phyloP scores from a whole-genome alignment of 2,113 vertebrate species.

The Macaca fascicularis region DNA sequence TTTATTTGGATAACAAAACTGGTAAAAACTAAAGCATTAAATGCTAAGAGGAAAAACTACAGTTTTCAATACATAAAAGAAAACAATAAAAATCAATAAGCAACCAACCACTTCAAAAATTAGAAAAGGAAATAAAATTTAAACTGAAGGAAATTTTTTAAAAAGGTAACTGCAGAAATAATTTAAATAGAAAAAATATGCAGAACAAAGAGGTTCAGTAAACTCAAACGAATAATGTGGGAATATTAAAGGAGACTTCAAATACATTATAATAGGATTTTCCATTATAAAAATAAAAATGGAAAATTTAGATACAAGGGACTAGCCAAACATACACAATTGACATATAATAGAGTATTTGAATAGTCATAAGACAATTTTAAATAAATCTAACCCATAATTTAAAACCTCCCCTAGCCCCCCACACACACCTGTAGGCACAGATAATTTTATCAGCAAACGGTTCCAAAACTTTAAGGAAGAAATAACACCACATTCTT shows the following conservation, averaged over 20 bases:
- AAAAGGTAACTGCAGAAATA: neutral
- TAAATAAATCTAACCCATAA: conserved; percentile 1
- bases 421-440: neutral
- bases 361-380: neutral
- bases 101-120: neutral
- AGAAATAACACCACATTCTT: neutral
- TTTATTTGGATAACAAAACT: neutral
- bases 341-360: conserved; percentile 20
- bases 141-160: neutral
- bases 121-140: neutral
- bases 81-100: neutral
- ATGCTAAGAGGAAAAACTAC: neutral
- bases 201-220: neutral
- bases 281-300: neutral
- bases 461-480: neutral
- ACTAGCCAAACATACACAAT: neutral
- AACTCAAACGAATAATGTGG: neutral
- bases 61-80: neutral
- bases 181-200: neutral
- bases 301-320: neutral
- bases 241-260: neutral
- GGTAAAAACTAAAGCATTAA: neutral
- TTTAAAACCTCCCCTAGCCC: neutral
- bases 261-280: neutral
- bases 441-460: neutral